Evolutionary conservation across 2,797 vertebrate genomes (phyloP), one percentile per base, ranked within the genome.

Genomic region (Melanotaenia boesemani): DNA sequence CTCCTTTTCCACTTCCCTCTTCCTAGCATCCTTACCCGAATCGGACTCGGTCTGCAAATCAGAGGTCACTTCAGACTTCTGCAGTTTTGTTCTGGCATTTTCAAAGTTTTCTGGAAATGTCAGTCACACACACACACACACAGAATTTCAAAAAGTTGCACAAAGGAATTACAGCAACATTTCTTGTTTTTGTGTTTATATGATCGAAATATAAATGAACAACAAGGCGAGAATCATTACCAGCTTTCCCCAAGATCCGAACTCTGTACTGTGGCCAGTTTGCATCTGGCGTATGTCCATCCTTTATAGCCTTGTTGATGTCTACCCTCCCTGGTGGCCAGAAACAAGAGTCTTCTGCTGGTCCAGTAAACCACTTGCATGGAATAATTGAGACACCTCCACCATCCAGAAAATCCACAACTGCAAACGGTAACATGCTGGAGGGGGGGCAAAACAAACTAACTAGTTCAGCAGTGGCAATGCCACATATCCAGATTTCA

Each of bases 221-320:
- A n/a, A n/a, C n/a, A 32, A 32, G 32, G 32, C 6, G 6, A 18
- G 16, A 3, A 13, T 16, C 16, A 1, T 57, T 57, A 57, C 28
- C 55, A 57, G 55, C 55, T 32, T 32, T 57, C 55, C 55, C 55
- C 28, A 30, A 57, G 7, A 32, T 18, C 13, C 28, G 5, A 30
- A 57, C 55, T 57, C 55, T 55, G 52, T 57, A 32, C 26, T 57
- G 55, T 57, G 55, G 55, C 28, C 54, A 28, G 54, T 28, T 28
- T 56, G 26, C 1, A 57, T 32, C 28, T 32, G 55, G 26, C 18
- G 55, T 57, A 16, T 7, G 13, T 6, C 9, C 28, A 20, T 20
- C 16, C 30, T 58, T 34, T 34, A 32, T 15, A 16, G 56, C 30
- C 16, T 34, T 58, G 3, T 34, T 58, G 13, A 56, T 58, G 30